phyloP scores from a whole-genome alignment of 2,888 invertebrate species.

The Rhamnusium bicolor region DNA sequence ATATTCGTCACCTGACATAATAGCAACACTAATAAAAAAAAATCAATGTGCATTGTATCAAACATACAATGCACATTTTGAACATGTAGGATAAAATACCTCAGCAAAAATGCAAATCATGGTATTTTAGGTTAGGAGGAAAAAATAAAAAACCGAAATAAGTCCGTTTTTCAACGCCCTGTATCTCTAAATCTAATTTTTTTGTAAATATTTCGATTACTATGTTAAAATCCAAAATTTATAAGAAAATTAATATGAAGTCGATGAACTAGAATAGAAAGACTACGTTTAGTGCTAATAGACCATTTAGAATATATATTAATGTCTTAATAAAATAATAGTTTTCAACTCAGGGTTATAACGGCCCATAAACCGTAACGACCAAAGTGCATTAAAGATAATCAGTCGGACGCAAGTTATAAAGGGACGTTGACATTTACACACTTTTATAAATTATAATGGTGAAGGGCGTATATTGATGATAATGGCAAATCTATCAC shows the following conservation, averaged over 20 bases:
- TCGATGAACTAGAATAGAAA: neutral
- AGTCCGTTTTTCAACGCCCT: too few relatives aligned
- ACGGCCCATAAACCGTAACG: conserved; percentile 34
- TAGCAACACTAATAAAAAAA: too few relatives aligned
- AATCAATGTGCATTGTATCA: too few relatives aligned
- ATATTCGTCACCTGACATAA: too few relatives aligned
- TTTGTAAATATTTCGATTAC: too few relatives aligned
- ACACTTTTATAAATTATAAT: conserved; percentile 23
- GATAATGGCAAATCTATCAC: conserved; percentile 6
- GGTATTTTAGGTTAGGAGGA: too few relatives aligned
- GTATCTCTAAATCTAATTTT: too few relatives aligned
- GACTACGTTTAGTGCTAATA: neutral
- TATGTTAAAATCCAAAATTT: too few relatives aligned
- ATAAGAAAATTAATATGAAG: neutral
- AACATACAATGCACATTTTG: too few relatives aligned
- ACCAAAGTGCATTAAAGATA: conserved; percentile 33
- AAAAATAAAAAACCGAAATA: too few relatives aligned
- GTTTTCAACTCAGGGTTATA: conserved; percentile 8
- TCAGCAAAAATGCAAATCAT: too few relatives aligned
- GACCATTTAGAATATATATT: conserved; percentile 1
- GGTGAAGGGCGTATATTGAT: conserved; percentile 22
- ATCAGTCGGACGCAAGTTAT: conserved; percentile 15
- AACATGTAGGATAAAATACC: too few relatives aligned
- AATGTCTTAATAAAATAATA: conserved; percentile 23
- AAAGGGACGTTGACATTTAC: conserved; percentile 13